These are phyloP conservation scores for Paedocypris sp. DNA, from an alignment of 2,113 vertebrate species.

Conservation along the genomic window DNA sequence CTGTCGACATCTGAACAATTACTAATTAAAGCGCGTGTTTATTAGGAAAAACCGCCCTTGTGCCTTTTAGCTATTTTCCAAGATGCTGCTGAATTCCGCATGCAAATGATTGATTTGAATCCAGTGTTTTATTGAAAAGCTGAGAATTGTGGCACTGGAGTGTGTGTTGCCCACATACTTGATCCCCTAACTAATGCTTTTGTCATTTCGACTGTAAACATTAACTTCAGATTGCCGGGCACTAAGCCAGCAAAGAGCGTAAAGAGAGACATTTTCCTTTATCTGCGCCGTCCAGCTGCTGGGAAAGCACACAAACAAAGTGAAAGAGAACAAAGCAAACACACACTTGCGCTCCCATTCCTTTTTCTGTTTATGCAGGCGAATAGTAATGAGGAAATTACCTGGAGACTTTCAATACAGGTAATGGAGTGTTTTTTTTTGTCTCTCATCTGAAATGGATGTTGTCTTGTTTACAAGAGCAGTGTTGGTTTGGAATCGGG, in stretches of 20 bases:
- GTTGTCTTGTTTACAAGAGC: conserved; percentile 21
- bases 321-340: conserved; percentile 29
- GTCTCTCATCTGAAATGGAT: conserved; percentile 9
- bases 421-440: conserved; percentile 9
- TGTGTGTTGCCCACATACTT: neutral
- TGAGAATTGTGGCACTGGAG: neutral
- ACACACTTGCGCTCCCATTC: conserved; percentile 11
- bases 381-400: conserved; percentile 27
- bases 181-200: conserved; percentile 2
- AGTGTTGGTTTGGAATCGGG: conserved; percentile 4
- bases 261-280: conserved; percentile 25
- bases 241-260: conserved; percentile 17
- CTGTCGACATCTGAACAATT: conserved; percentile 4
- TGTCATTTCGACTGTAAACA: conserved; percentile 12
- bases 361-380: neutral
- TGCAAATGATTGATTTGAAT: conserved; percentile 17
- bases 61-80: conserved; percentile 12
- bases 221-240: conserved; percentile 17
- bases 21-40: conserved; percentile 30
- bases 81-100: conserved; percentile 12
- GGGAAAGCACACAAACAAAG: conserved; percentile 20
- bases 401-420: conserved; percentile 12
- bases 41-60: conserved; percentile 26
- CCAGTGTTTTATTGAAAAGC: neutral
- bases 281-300: conserved; percentile 25